Evolutionary conservation across 2,888 invertebrate genomes (phyloP).

Genomic region (Hydriomena furcata): DNA sequence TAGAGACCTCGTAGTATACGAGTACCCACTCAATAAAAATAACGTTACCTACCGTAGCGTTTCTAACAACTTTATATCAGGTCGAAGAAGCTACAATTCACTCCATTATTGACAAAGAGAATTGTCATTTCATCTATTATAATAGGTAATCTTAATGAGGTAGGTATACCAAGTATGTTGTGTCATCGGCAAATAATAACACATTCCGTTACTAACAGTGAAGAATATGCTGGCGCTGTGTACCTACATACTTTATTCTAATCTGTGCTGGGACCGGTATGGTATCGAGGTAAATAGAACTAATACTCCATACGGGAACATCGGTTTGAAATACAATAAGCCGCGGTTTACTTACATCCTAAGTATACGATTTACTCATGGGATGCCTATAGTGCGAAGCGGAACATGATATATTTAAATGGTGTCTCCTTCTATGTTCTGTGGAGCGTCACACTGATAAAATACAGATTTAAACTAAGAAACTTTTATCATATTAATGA

Average conservation of each 20-base stretch:
- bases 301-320: conserved; percentile 46
- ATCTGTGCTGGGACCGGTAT: conserved; percentile 49
- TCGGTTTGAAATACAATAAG: conserved; percentile 48
- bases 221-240: conserved; percentile 53
- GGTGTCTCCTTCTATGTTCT: no score
- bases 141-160: conserved; percentile 36
- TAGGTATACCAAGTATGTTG: conserved; percentile 38
- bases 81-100: conserved; percentile 27
- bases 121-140: conserved; percentile 37
- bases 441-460: no score
- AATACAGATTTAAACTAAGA: no score
- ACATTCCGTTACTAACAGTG: conserved; percentile 70
- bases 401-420: no score
- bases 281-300: conserved; percentile 62
- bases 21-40: conserved; percentile 7
- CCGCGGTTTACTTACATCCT: conserved; percentile 28
- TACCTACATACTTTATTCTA: conserved; percentile 46
- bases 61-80: conserved; percentile 16
- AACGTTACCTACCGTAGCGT: conserved; percentile 17
- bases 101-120: conserved; percentile 33
- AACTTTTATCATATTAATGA: no score
- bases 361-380: conserved; percentile 22
- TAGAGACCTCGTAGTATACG: not conserved
- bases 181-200: conserved; percentile 66
- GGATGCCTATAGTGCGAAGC: no score